These are phyloP conservation scores for Zingel zingel DNA, from an alignment of 2,113 vertebrate species.

Conservation along the genomic window DNA sequence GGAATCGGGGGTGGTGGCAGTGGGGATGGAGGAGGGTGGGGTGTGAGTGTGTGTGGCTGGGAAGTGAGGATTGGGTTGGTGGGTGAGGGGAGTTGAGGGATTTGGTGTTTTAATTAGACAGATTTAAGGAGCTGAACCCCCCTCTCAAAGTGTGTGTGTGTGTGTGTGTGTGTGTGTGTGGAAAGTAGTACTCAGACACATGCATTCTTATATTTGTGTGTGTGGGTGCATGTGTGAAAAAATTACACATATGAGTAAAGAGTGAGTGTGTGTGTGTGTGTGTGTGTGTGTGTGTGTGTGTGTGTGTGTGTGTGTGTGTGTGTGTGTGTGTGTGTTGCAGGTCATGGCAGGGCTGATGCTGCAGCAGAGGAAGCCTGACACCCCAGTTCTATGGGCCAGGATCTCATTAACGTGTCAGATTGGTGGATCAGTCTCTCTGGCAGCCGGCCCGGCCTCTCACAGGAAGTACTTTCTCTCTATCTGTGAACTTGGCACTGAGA, in stretches of 20 bases:
- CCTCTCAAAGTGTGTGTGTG: slow-evolving; percentile 49
- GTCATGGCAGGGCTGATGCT: slow-evolving; percentile 71
- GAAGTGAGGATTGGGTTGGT: slow-evolving; percentile 79
- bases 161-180: slow-evolving; percentile 19
- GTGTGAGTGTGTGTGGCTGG: slow-evolving; percentile 83
- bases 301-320: slow-evolving; percentile 33
- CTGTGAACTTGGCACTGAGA: slow-evolving; percentile 81
- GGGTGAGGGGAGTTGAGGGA: slow-evolving; percentile 90
- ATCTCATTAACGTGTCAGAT: slow-evolving; percentile 97
- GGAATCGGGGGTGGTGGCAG: slow-evolving; percentile 90
- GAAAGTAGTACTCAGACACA: slow-evolving; percentile 27
- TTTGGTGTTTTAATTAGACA: slow-evolving; percentile 99
- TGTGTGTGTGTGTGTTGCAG: slow-evolving; percentile 45
- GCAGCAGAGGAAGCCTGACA: slow-evolving; percentile 84
- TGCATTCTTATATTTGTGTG: slow-evolving; percentile 45
- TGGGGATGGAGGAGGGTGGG: slow-evolving; percentile 81
- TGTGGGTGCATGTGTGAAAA: slow-evolving; percentile 46
- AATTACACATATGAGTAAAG: slow-evolving; percentile 45
- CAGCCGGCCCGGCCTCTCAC: slow-evolving; percentile 86
- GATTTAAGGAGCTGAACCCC: slow-evolving; percentile 97
- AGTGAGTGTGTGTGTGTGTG: slow-evolving; percentile 31
- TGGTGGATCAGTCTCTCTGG: slow-evolving; percentile 90
- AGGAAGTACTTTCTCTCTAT: slow-evolving; percentile 83
- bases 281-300: not conserved
- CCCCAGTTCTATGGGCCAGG: slow-evolving; percentile 86